A percentile compares a stretch with the other conserved stretches of the same genome.
phyloP scores from a whole-genome alignment of 1,140 invertebrate genomes.

The Rhopalosiphum maidis region DNA sequence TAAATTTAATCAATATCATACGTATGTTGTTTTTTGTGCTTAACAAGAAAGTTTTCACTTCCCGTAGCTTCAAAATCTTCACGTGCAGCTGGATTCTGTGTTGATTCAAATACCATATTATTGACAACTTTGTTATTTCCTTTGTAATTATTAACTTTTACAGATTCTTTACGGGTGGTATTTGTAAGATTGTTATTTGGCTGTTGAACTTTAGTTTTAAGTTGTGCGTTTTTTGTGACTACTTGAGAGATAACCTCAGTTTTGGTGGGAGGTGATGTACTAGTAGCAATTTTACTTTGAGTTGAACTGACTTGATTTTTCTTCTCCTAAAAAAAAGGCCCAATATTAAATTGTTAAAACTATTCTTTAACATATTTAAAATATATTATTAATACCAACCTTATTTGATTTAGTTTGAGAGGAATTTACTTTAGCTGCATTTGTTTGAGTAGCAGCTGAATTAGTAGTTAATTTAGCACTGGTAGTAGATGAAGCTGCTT shows the following conservation, averaged over 20 bases:
- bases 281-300: slow-evolving; percentile 23
- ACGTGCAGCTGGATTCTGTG: slow-evolving; percentile 71
- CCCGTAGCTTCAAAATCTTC: slow-evolving; percentile 75
- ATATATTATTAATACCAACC: not conserved
- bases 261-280: not conserved
- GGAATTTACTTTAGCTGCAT: slow-evolving; percentile 29
- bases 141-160: slow-evolving; percentile 41
- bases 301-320: slow-evolving; percentile 37
- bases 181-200: slow-evolving; percentile 10
- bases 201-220: slow-evolving; percentile 46
- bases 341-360: not conserved
- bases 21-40: slow-evolving; percentile 67
- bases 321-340: slow-evolving; percentile 27
- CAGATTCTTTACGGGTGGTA: slow-evolving; percentile 35
- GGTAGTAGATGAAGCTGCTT: slow-evolving; percentile 18
- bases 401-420: slow-evolving; percentile 45
- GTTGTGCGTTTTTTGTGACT: not conserved
- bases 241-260: not conserved
- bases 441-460: slow-evolving; percentile 52
- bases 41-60: slow-evolving; percentile 64
- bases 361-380: not conserved
- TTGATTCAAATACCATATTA: slow-evolving; percentile 68
- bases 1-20: not conserved
- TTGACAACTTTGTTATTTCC: slow-evolving; percentile 61
- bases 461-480: slow-evolving; percentile 46